Conservation (phyloP, 2,113 vertebrate genomes). For the Heloderma charlesbogerti region DNA sequence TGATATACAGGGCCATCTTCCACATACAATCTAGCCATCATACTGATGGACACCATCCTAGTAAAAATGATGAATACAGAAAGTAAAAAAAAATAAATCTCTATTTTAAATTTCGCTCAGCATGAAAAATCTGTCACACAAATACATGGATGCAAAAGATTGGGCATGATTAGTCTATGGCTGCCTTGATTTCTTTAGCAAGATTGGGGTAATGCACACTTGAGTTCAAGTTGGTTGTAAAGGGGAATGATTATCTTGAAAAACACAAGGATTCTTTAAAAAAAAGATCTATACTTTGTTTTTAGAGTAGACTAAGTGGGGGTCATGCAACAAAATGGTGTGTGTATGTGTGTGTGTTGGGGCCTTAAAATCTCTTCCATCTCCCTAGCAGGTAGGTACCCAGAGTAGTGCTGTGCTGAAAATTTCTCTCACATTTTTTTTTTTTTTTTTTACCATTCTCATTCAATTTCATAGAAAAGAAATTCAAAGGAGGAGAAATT, state of each 20-base stretch:
- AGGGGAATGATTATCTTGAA: not conserved
- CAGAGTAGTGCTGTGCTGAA: too few species aligned
- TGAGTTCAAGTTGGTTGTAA: too few species aligned
- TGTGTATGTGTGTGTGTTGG: not conserved
- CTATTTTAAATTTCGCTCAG: not conserved
- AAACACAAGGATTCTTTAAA: not conserved
- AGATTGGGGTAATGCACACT: not conserved
- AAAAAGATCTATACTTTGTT: not conserved
- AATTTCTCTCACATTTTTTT: too few species aligned
- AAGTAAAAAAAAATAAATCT: not conserved
- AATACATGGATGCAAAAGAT: not conserved
- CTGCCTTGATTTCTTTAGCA: not conserved
- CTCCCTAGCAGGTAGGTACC: not conserved
- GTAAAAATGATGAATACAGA: not conserved
- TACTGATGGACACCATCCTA: not conserved
- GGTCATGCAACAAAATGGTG: not conserved
- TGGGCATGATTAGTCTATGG: not conserved
- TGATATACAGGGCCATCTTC: not conserved
- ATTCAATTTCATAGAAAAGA: too few species aligned
- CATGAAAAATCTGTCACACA: not conserved
- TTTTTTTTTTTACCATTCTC: too few species aligned
- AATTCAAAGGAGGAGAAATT: too few species aligned
- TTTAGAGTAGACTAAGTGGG: not conserved
- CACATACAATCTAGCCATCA: not conserved
- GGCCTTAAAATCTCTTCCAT: not conserved